Evolutionary conservation across 2,113 vertebrate species (phyloP).

Genomic region (Tretioscincus oriximinensis): DNA sequence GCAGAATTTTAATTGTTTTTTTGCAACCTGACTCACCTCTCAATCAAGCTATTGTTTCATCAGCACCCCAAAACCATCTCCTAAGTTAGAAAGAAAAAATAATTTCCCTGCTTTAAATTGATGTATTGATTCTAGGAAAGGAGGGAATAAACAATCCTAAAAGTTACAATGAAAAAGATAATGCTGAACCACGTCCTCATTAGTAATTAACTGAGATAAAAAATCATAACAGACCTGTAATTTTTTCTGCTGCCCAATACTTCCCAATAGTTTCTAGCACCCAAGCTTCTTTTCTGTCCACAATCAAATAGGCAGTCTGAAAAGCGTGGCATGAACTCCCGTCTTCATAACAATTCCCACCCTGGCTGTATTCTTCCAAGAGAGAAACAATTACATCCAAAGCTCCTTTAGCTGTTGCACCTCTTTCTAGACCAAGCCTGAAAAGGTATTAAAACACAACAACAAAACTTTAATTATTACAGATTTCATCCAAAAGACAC

Average conservation of each 20-base stretch:
- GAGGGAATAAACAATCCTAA: neutral
- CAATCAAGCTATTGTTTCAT: neutral
- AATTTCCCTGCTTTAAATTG: no score
- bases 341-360: conserved; percentile 80
- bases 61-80: neutral
- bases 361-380: conserved; percentile 78
- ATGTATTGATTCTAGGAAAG: neutral
- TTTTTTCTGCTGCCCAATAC: conserved; percentile 80
- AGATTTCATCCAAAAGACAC: neutral
- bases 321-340: conserved; percentile 70
- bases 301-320: conserved; percentile 77
- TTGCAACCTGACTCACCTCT: neutral
- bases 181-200: neutral
- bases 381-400: conserved; percentile 76
- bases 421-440: conserved; percentile 82
- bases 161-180: neutral
- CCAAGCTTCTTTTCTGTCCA: conserved; percentile 79
- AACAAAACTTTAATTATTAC: neutral
- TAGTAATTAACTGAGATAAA: conserved; percentile 9
- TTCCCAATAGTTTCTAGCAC: conserved; percentile 78
- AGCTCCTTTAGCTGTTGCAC: conserved; percentile 76
- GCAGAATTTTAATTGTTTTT: neutral
- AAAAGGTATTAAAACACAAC: neutral
- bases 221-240: conserved; percentile 70
- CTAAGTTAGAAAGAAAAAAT: no score